phyloP scores from a whole-genome alignment of 2,888 invertebrate species.

The Eudemis profundana region DNA sequence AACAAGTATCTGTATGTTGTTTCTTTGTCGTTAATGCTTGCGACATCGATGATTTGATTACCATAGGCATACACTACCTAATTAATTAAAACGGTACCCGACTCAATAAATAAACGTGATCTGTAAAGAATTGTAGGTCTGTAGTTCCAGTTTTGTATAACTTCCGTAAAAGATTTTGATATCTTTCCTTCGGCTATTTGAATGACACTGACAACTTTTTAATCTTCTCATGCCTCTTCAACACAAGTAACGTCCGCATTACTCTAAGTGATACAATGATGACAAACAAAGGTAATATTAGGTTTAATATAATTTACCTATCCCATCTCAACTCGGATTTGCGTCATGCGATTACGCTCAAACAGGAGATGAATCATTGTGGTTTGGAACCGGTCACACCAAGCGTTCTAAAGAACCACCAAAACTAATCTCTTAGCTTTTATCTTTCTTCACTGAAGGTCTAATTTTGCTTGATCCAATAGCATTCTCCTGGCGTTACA shows the following conservation, averaged over 20 bases:
- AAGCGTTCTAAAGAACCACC: neutral
- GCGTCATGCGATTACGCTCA: neutral
- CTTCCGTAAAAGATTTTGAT: no score
- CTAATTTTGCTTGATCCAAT: neutral
- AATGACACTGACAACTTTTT: no score
- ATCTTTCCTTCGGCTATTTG: no score
- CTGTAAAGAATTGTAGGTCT: no score
- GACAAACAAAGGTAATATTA: neutral
- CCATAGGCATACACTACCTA: no score
- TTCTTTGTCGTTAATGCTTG: neutral
- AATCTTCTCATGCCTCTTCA: no score
- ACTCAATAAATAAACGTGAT: no score
- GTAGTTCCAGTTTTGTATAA: no score
- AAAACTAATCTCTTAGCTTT: neutral
- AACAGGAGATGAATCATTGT: constrained; percentile 33
- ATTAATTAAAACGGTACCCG: no score
- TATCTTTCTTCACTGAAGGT: neutral
- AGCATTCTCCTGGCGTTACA: neutral
- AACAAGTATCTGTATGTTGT: neutral
- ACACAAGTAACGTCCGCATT: no score
- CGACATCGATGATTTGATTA: neutral
- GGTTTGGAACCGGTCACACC: constrained; percentile 18
- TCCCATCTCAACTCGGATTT: neutral
- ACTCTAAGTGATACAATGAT: no score
- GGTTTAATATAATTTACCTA: constrained; percentile 7